These are phyloP conservation scores for Lampris megalopsis DNA, from an alignment of 2,113 vertebrate species.

Conservation along the genomic window DNA sequence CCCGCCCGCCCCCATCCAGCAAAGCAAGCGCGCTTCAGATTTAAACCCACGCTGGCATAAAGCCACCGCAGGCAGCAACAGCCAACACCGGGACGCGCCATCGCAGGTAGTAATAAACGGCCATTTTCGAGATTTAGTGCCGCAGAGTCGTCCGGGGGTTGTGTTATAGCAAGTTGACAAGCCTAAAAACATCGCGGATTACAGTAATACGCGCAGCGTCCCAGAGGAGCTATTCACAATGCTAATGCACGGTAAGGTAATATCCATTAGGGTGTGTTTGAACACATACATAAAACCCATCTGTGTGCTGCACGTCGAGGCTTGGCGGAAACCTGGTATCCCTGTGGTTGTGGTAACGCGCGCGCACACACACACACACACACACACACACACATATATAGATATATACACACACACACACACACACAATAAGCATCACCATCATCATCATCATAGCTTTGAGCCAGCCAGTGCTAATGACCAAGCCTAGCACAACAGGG, in stretches of 20 bases:
- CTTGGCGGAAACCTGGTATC: background rate
- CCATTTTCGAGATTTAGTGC: conserved; percentile 51
- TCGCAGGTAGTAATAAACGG: conserved; percentile 44
- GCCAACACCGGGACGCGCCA: too few species aligned
- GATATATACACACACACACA: conserved; percentile 1
- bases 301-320: background rate
- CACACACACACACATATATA: background rate
- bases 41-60: conserved; percentile 23
- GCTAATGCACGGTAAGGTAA: background rate
- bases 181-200: conserved; percentile 34
- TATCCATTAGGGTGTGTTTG: conserved; percentile 3
- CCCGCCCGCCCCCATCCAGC: too few species aligned
- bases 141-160: conserved; percentile 24
- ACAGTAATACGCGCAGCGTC: conserved; percentile 18
- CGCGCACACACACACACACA: background rate
- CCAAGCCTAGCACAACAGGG: background rate
- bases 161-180: conserved; percentile 39
- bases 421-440: conserved; percentile 12
- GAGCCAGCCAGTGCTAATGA: conserved; percentile 11
- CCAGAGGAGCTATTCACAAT: conserved; percentile 17
- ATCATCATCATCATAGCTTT: conserved; percentile 3
- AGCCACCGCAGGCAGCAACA: conserved; percentile 39
- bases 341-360: background rate
- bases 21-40: conserved; percentile 15
- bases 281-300: background rate